Conservation (phyloP, 2,888 invertebrate genomes). For the Drosophila mettleri region DNA sequence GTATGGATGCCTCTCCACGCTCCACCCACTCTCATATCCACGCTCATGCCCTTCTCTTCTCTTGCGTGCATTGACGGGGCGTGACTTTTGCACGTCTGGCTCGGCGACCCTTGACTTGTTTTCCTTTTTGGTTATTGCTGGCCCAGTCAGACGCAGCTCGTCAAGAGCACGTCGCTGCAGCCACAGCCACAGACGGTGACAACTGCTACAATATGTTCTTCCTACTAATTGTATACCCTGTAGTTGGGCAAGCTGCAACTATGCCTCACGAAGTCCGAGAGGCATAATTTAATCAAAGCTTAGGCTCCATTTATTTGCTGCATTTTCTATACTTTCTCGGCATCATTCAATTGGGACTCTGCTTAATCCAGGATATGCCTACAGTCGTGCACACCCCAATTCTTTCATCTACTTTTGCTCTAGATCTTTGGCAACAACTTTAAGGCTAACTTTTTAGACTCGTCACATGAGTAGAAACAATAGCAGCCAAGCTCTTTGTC, state of each 20-base stretch:
- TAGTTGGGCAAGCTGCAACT: background rate
- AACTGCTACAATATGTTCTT: constrained; percentile 46
- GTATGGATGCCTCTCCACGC: background rate
- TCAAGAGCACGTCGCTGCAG: constrained; percentile 60
- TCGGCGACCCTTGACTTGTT: constrained; percentile 69
- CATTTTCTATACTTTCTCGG: no score
- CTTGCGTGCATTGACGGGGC: constrained; percentile 33
- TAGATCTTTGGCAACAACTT: background rate
- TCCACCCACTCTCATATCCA: background rate
- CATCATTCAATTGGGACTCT: no score
- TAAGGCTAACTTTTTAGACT: background rate
- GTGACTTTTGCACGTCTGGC: constrained; percentile 73
- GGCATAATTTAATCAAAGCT: no score
- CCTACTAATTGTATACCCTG: background rate
- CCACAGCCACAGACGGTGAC: constrained; percentile 55
- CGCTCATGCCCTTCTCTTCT: no score
- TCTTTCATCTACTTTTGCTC: background rate
- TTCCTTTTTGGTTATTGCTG: constrained; percentile 52
- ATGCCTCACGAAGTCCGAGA: no score
- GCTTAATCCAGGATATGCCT: background rate
- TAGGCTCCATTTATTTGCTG: no score
- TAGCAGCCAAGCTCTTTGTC: background rate
- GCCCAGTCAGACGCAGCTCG: constrained; percentile 53
- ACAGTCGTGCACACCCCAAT: background rate
- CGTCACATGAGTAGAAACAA: background rate